Evolutionary conservation across 2,797 vertebrate species (phyloP), one percentile per base, ranked within the genome.

Genomic region (Cuniculus paca): DNA sequence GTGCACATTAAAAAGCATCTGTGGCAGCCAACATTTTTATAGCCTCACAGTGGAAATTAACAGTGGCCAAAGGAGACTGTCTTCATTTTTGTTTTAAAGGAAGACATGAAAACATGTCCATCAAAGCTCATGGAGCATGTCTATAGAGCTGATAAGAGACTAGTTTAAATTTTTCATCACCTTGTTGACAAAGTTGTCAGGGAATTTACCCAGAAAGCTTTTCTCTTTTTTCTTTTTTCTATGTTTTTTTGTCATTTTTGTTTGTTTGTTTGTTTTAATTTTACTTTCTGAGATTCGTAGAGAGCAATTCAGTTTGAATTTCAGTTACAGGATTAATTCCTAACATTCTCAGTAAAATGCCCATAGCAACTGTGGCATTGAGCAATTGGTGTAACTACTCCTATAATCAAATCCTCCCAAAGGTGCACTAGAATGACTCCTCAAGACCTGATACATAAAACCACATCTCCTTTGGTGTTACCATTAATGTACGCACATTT

Each of bases 41-140:
- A 68, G 82, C 77, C 60, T 88, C 90, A 91, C 63, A 31, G 93
- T 84, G 91, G 28, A 92, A 81, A 60, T 52, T 81, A 78, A 87
- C 6, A 63, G 72, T 39, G 20, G 24, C 95, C 87, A 96, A 78
- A 74, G 75, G 90, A 56, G 56, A 93, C 60, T 39, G n/a, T 36
- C 16, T 96, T 96, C 94, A 85, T 79, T 94, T 95, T 84, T 31
- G 52, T 97, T 95, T 91, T 90, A 79, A 91, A 58, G 91, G 54
- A 90, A 91, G 48, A 75, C 34, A 34, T 6, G n/a, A 84, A 97
- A 91, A 48, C 31, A 36, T 24, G 24, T 90, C 79, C 52, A 58
- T 10, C 68, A 63, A 91, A 95, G 54, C 78, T 87, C 60, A 19
- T 3, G 61, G 70, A 52, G 42, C 36, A 12, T 1, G 0, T 60